These are phyloP conservation scores for Drosophila siamana DNA, from an alignment of 2,888 invertebrate genomes.

Conservation along the genomic window DNA sequence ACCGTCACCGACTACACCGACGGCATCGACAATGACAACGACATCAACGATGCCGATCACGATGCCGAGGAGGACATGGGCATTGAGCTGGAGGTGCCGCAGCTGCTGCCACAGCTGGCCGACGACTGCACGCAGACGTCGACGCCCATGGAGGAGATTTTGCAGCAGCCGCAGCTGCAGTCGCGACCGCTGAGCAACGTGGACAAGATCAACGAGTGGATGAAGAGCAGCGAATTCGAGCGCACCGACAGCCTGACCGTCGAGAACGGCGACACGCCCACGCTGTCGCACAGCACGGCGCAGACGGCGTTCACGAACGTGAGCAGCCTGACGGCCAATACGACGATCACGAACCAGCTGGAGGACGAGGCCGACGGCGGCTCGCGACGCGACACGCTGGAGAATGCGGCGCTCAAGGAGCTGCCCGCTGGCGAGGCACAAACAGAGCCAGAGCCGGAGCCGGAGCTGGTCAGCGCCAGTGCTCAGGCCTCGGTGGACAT, in stretches of 20 bases:
- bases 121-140: conserved; percentile 82
- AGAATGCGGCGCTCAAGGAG: conserved; percentile 78
- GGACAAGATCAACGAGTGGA: conserved; percentile 85
- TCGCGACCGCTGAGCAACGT: conserved; percentile 73
- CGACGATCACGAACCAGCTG: conserved; percentile 71
- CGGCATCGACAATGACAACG: conserved; percentile 64
- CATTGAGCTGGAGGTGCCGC: conserved; percentile 78
- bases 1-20: conserved; percentile 67
- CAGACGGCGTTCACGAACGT: conserved; percentile 73
- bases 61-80: conserved; percentile 60
- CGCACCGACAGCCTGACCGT: conserved; percentile 82
- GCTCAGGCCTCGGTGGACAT: conserved; percentile 85
- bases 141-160: conserved; percentile 80
- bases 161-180: conserved; percentile 69
- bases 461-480: conserved; percentile 63
- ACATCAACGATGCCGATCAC: conserved; percentile 65
- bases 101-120: conserved; percentile 69
- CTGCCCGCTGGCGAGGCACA: conserved; percentile 60
- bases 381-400: conserved; percentile 87
- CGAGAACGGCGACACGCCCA: conserved; percentile 74
- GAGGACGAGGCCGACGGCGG: conserved; percentile 85
- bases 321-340: conserved; percentile 73
- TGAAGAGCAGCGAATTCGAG: conserved; percentile 84
- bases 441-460: conserved; percentile 5
- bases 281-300: conserved; percentile 62